These are phyloP conservation scores for Petrolisthes cinctipes DNA, from an alignment of 2,888 invertebrate genomes.

Conservation along the genomic window DNA sequence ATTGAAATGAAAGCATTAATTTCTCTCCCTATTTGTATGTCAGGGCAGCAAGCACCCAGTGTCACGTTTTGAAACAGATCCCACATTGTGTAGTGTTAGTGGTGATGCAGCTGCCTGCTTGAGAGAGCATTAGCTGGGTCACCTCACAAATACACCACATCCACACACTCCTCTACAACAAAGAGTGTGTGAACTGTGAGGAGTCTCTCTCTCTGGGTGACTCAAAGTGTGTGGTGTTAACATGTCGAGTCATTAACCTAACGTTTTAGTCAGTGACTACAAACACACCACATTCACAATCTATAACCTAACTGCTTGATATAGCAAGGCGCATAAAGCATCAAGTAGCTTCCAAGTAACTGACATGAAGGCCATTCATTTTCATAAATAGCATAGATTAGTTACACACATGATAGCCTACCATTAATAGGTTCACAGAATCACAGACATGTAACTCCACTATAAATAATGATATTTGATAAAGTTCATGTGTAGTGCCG, in stretches of 20 bases:
- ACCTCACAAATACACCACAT: too few relatives aligned
- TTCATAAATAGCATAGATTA: constrained; percentile 42
- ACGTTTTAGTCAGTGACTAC: background rate
- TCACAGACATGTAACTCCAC: constrained; percentile 41
- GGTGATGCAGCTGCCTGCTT: too few relatives aligned
- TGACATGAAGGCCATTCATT: constrained; percentile 38
- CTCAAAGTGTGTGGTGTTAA: too few relatives aligned
- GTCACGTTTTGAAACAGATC: too few relatives aligned
- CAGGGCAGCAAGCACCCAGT: too few relatives aligned
- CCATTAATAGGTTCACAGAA: constrained; percentile 34
- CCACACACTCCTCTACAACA: constrained; percentile 36
- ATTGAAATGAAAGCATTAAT: too few relatives aligned
- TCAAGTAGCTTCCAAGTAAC: constrained; percentile 13
- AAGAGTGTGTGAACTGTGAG: constrained; percentile 16
- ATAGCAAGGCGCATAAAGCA: constrained; percentile 10
- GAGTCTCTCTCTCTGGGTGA: background rate
- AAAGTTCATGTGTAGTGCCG: background rate
- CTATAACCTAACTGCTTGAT: background rate
- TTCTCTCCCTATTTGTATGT: too few relatives aligned
- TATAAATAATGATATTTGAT: constrained; percentile 19
- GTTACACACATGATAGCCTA: constrained; percentile 40
- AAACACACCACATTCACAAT: background rate
- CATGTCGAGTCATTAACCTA: background rate
- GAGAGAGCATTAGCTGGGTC: too few relatives aligned
- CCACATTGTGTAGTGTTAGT: too few relatives aligned